Evolutionary conservation across 2,888 invertebrate species (phyloP).

Genomic region (Chromoteleia sp.): DNA sequence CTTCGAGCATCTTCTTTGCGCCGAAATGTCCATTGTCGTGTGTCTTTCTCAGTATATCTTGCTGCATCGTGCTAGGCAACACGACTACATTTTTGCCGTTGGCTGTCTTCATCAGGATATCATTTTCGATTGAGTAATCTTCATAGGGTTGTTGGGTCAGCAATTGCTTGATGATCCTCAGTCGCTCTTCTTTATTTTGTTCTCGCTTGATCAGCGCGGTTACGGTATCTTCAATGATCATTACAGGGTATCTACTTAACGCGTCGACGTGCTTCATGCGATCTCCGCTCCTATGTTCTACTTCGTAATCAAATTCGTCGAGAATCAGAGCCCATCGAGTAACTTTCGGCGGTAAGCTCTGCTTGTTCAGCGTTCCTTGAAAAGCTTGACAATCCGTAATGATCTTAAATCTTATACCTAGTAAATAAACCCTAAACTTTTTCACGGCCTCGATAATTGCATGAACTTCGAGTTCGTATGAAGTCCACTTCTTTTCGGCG

Average conservation of each 20-base stretch:
- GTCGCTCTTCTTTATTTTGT: conserved; percentile 16
- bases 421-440: conserved; percentile 8
- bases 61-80: conserved; percentile 49
- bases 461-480: conserved; percentile 4
- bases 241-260: conserved; percentile 60
- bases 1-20: conserved; percentile 51
- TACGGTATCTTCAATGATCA: conserved; percentile 49
- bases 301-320: conserved; percentile 27
- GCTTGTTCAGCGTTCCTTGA: background rate
- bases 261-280: conserved; percentile 57
- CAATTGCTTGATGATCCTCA: conserved; percentile 10
- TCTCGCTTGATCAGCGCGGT: conserved; percentile 42
- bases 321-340: conserved; percentile 23
- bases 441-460: conserved; percentile 6
- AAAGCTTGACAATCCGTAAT: no score
- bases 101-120: conserved; percentile 18
- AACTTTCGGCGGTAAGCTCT: background rate
- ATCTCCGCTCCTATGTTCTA: conserved; percentile 24
- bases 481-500: background rate
- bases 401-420: no score
- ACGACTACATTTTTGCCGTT: conserved; percentile 13
- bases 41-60: conserved; percentile 48
- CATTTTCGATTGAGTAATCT: conserved; percentile 45
- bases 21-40: conserved; percentile 66
- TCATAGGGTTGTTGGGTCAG: conserved; percentile 34